Base-by-base conservation (phyloP, 2,797 vertebrate species). In the Poecilia picta region DNA sequence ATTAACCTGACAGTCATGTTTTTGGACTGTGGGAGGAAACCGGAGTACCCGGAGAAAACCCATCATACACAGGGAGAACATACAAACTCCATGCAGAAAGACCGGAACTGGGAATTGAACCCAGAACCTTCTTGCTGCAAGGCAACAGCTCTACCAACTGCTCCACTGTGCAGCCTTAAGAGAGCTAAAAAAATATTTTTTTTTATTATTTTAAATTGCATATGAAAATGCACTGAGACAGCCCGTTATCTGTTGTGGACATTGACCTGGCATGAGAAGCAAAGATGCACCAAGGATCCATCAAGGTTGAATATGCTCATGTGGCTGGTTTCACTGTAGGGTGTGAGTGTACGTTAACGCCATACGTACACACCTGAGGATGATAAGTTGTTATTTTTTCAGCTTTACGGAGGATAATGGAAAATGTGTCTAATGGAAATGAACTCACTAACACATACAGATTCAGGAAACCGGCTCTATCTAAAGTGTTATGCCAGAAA, bases 311-410 rank as follows among this genome's bases (percentile, higher is more conserved):
- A n/a, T 13, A 43, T n/a, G 1, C 66, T 28, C 39, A 13, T n/a
- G 39, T 43, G 23, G 20, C 41, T 41, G 36, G 64, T 11, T 41
- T 68, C 36, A 25, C 1, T 25, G 23, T 25, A 68, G 20, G 8
- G 20, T 41, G 20, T n/a, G 4, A 43, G 36, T 6, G 8, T 25
- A 68, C 2, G 36, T 13, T 20, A 41, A 11, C 8, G 20, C 64
- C 85, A 16, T 11, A 88, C 84, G 13, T 11, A 75, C 80, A 73
- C 78, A 92, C 86, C 88, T 84, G 84, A 88, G 82, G 88, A 73
- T 79, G 70, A 53, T 51, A 73, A 72, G 64, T 47, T 83, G 76
- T 82, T 82, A 81, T 76, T 86, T 88, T 83, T 88, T 83, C 85
- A 91, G 81, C 86, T 89, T 55, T 55, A n/a, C 1, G 0, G 33